These are phyloP conservation scores for Spermophilus dauricus DNA, from an alignment of 2,113 vertebrate genomes.

Conservation along the genomic window DNA sequence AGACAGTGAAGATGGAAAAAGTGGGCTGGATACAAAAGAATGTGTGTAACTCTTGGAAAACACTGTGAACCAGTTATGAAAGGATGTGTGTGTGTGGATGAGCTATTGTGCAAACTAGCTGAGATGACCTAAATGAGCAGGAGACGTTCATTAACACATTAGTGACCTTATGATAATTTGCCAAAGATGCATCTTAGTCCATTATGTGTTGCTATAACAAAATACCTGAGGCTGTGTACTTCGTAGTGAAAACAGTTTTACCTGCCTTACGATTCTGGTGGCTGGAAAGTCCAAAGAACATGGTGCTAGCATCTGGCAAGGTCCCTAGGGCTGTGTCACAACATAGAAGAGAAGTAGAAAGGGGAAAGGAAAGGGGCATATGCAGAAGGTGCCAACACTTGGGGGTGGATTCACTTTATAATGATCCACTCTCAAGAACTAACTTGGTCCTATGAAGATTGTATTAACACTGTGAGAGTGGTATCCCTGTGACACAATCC, in stretches of 20 bases:
- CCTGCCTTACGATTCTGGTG: not conserved
- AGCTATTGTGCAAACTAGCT: not conserved
- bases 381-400: not conserved
- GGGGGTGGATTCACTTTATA: not conserved
- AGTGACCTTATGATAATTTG: not conserved
- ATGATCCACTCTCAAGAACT: not conserved
- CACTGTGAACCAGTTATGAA: not conserved
- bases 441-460: not conserved
- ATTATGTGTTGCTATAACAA: not conserved
- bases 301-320: too few species aligned
- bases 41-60: not conserved
- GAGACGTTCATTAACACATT: not conserved
- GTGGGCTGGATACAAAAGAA: not conserved
- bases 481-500: too few species aligned
- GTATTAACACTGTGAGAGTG: not conserved
- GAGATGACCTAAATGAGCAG: not conserved
- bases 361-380: not conserved
- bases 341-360: not conserved
- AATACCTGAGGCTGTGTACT: not conserved
- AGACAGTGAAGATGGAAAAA: not conserved
- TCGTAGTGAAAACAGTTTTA: not conserved
- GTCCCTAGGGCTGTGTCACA: not conserved
- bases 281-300: not conserved
- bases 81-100: not conserved
- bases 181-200: not conserved